Percentiles rank a stretch among this genome's conserved stretches.
Evolutionary conservation across 2,888 invertebrate genomes (phyloP).

Genomic region (Platycheirus albimanus): DNA sequence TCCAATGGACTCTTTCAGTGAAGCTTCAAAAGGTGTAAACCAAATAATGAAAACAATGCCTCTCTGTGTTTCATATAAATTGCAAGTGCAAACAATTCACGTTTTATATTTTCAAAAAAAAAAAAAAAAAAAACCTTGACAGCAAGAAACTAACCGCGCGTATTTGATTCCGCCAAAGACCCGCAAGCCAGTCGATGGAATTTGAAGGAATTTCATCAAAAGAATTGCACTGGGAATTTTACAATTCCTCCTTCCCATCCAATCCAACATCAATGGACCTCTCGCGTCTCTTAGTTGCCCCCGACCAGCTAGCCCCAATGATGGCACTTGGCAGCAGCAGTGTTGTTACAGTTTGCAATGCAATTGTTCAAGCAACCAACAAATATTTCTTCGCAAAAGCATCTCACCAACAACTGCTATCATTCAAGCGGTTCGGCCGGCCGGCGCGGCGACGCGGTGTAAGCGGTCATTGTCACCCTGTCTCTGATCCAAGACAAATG

Average conservation of each 20-base stretch:
- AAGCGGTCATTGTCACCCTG: slow-evolving; percentile 78
- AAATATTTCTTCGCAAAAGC: slow-evolving; percentile 47
- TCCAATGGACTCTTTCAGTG: too few relatives aligned
- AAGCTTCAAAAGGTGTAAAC: slow-evolving; percentile 38
- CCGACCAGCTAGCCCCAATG: not conserved
- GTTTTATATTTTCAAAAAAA: slow-evolving; percentile 18
- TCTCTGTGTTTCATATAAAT: slow-evolving; percentile 13
- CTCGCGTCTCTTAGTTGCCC: slow-evolving; percentile 19
- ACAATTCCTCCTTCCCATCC: slow-evolving; percentile 73
- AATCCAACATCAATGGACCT: slow-evolving; percentile 45
- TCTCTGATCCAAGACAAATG: slow-evolving; percentile 77
- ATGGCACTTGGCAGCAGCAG: not conserved
- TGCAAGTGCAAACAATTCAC: slow-evolving; percentile 28
- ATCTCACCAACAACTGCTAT: slow-evolving; percentile 42
- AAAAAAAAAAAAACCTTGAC: slow-evolving; percentile 32
- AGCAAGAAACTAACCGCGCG: slow-evolving; percentile 10
- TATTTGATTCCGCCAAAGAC: slow-evolving; percentile 68
- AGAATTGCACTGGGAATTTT: slow-evolving; percentile 79
- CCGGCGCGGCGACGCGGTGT: too few relatives aligned
- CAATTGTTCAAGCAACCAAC: slow-evolving; percentile 62
- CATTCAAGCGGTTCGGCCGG: slow-evolving; percentile 57
- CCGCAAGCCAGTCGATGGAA: slow-evolving; percentile 72
- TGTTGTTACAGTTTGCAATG: slow-evolving; percentile 56
- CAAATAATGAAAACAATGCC: slow-evolving; percentile 47
- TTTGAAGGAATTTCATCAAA: slow-evolving; percentile 79